Conservation (phyloP, 1,140 invertebrate species). For the Linepithema humile region DNA sequence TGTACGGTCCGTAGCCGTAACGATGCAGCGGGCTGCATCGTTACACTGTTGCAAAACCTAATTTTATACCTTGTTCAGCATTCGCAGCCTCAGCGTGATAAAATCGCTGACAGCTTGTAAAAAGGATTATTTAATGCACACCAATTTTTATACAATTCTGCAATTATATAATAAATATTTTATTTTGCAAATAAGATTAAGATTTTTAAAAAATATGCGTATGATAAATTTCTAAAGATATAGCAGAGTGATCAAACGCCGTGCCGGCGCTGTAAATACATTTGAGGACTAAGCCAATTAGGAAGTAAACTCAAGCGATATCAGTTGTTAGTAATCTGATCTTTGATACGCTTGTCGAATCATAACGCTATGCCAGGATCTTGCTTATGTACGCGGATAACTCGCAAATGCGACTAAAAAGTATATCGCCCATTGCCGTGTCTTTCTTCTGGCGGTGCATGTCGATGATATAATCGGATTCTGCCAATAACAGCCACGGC, state of each 20-base stretch:
- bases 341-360: not conserved
- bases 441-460: conserved; percentile 78
- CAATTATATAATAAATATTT: no score
- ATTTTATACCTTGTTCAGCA: not conserved
- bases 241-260: not conserved
- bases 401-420: conserved; percentile 76
- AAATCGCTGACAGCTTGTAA: no score
- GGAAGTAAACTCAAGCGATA: conserved; percentile 20
- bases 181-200: no score
- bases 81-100: no score
- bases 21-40: no score
- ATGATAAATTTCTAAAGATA: not conserved
- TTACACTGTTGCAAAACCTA: no score
- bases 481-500: conserved; percentile 69
- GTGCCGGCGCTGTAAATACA: not conserved
- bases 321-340: conserved; percentile 13
- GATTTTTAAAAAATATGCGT: not conserved
- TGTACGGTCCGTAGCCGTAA: no score
- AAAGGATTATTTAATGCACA: no score
- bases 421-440: conserved; percentile 78
- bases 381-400: not conserved
- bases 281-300: not conserved
- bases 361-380: not conserved
- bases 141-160: no score
- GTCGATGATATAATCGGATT: conserved; percentile 73